Percentiles rank a stretch among this genome's conserved stretches.
phyloP scores from a whole-genome alignment of 23 tunicate species.

The Trididemnum miniatum region DNA sequence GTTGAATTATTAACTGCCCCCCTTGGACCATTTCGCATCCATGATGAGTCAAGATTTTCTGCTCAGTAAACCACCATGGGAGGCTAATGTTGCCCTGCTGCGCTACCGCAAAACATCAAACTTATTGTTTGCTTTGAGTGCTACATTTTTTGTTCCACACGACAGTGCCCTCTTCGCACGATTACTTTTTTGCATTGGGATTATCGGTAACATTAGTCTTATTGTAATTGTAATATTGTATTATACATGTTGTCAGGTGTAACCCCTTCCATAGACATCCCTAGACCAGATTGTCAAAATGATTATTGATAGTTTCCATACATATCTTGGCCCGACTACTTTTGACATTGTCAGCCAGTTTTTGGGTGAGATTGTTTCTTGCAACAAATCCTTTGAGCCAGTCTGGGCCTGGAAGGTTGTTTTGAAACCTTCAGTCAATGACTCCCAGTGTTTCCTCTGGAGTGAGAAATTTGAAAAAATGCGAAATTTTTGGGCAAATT shows the following conservation, averaged over 20 bases:
- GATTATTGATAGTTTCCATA: neutral
- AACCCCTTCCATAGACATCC: neutral
- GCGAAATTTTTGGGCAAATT: too few species aligned
- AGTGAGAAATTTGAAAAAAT: too few species aligned
- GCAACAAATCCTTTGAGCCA: neutral
- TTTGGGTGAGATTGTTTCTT: conserved; percentile 9
- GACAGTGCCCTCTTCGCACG: neutral
- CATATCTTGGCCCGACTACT: conserved; percentile 8
- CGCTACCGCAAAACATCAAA: conserved; percentile 2
- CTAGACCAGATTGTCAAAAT: conserved; percentile 7
- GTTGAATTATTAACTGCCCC: neutral
- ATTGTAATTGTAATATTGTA: conserved; percentile 29
- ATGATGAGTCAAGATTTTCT: neutral
- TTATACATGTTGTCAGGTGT: neutral
- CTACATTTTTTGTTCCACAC: conserved; percentile 5
- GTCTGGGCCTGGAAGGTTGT: conserved; percentile 7
- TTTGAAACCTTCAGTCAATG: neutral
- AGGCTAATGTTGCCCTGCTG: conserved; percentile 3
- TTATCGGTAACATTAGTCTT: conserved; percentile 8
- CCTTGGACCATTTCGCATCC: neutral
- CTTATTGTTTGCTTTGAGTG: conserved; percentile 8
- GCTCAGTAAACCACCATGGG: conserved; percentile 18
- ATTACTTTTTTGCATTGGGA: conserved; percentile 10
- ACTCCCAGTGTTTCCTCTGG: too few species aligned
- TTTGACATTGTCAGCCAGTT: neutral